Evolutionary conservation across 2,113 vertebrate species (phyloP).

Genomic region (Rhabdornis inornatus): DNA sequence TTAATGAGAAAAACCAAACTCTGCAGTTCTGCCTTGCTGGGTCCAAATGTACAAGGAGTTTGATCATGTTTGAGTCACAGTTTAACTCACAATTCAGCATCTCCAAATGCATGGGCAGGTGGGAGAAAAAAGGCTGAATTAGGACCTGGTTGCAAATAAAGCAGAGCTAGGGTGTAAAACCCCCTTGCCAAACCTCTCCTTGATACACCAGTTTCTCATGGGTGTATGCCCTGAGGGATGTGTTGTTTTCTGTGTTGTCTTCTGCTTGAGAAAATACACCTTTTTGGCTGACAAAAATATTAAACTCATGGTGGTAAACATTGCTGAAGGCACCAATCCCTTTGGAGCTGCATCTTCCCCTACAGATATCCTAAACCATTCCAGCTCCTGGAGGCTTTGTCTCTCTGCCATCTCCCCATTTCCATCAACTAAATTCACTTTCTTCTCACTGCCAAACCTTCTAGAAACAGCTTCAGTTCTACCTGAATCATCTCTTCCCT

Average conservation of each 20-base stretch:
- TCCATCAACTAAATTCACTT: background rate
- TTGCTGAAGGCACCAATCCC: background rate
- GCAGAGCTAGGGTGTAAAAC: background rate
- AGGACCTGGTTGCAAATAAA: background rate
- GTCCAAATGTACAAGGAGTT: background rate
- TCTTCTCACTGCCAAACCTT: background rate
- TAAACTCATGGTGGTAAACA: fast-evolving
- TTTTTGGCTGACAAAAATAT: background rate
- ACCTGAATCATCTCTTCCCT: background rate
- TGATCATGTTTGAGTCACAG: background rate
- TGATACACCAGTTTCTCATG: background rate
- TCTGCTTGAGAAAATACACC: background rate
- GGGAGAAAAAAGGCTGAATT: background rate
- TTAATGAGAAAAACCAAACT: slow-evolving; percentile 44
- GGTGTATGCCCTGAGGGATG: background rate
- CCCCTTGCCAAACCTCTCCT: background rate
- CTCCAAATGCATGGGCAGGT: background rate
- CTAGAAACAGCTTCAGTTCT: slow-evolving; percentile 7
- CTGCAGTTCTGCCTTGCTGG: background rate
- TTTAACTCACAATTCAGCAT: background rate
- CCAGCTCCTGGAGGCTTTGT: background rate
- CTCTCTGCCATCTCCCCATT: background rate
- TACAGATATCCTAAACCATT: background rate
- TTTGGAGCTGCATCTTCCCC: background rate
- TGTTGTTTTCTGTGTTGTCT: background rate